These are phyloP conservation scores for Melanotaenia parkinsoni DNA, from an alignment of 2,797 vertebrate species.

Conservation along the genomic window DNA sequence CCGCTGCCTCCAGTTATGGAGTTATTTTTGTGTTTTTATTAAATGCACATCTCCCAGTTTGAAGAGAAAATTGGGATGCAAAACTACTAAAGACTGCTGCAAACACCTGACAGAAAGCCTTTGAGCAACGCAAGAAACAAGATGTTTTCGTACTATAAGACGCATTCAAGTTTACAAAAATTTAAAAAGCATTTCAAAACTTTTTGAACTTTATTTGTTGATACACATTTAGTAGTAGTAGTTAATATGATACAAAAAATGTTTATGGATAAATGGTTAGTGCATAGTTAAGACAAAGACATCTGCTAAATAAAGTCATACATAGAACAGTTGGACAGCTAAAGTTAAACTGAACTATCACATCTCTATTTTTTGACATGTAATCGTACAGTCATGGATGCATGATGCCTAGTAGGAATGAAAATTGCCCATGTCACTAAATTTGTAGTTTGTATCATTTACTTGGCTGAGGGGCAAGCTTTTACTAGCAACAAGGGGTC, in stretches of 20 bases:
- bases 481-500: conserved; percentile 59
- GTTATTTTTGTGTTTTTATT: too few relatives aligned
- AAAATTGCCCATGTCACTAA: conserved; percentile 72
- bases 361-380: not conserved
- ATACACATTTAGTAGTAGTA: not conserved
- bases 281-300: conserved; percentile 2
- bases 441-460: conserved; percentile 66
- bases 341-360: not conserved
- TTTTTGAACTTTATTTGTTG: not conserved
- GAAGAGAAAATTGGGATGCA: too few relatives aligned
- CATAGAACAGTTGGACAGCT: not conserved
- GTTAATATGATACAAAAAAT: not conserved
- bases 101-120: too few relatives aligned
- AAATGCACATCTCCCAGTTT: too few relatives aligned
- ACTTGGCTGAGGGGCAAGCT: conserved; percentile 66
- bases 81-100: too few relatives aligned
- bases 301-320: not conserved
- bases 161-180: not conserved
- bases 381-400: not conserved
- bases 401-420: conserved; percentile 60
- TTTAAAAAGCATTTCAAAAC: not conserved
- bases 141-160: not conserved
- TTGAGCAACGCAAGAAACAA: not conserved
- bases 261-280: not conserved
- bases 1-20: too few relatives aligned